Conservation (phyloP, 2,797 vertebrate genomes). For the Lepus townsendii region DNA sequence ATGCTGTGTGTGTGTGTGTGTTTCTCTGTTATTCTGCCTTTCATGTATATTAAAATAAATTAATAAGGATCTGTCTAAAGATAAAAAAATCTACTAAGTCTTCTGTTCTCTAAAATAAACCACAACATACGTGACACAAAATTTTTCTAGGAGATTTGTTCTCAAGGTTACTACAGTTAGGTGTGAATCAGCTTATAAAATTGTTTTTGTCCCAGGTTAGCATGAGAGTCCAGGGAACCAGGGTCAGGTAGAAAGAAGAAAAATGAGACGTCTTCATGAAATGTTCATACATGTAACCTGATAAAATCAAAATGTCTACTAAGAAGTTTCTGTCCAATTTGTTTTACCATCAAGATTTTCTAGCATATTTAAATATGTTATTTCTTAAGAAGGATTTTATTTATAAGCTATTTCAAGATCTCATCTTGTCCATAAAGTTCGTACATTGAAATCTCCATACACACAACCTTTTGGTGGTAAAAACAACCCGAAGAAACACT, state of each 20-base stretch:
- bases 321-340: slow-evolving; percentile 34
- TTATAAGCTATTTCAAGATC: slow-evolving; percentile 17
- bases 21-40: no score
- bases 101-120: slow-evolving; percentile 17
- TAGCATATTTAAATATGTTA: slow-evolving; percentile 26
- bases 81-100: not conserved
- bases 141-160: slow-evolving; percentile 51
- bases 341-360: slow-evolving; percentile 37
- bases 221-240: not conserved
- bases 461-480: not conserved
- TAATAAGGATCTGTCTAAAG: not conserved
- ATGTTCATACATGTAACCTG: slow-evolving; percentile 6
- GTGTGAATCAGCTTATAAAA: slow-evolving; percentile 36
- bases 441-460: not conserved
- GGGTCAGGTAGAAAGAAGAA: not conserved
- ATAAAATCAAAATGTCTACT: slow-evolving; percentile 16
- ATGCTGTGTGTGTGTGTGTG: no score
- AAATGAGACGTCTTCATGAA: not conserved
- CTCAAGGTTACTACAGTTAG: not conserved
- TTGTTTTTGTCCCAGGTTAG: not conserved
- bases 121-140: not conserved
- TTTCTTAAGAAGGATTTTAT: slow-evolving; percentile 46
- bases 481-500: not conserved
- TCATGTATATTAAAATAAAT: no score
- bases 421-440: not conserved